Evolutionary conservation across 2,888 invertebrate species (phyloP), one percentile per base, ranked within the genome.

Genomic region (Ditylenchus weischeri): DNA sequence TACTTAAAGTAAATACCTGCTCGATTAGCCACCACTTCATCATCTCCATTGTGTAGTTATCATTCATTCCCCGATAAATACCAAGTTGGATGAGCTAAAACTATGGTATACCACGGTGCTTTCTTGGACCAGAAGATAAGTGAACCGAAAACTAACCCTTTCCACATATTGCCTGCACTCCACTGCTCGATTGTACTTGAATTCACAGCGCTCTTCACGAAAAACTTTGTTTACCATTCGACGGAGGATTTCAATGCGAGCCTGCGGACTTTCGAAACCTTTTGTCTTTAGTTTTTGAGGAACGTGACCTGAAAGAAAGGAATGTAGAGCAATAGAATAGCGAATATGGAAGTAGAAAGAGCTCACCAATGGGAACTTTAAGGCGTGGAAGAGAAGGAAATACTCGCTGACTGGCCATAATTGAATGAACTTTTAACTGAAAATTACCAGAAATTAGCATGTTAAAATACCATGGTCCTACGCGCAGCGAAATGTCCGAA

Each of bases 21-120:
- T 81, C 81, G 35, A 76, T 72, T 48, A 81, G 71, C 81, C 81
- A 81, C 81, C 81, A 81, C 35, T 78, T 72, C 69, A 77, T 73
- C 81, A 82, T 82, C 64, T 81, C 78, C 15, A 68, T 68, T 8
- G 81, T 82, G 68, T 81, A 79, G 23, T 76, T 77, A 64, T 82
- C 80, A 19, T 74, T 65, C 13, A 69, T 66, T 11, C 79, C 81
- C 15, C 79, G 67, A 62, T 76, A 72, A 36, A 81, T 71, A 19
- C 75, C 80, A 61, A 81, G 65, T 78, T 81, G 81, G 49, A 81
- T 75, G 49, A 81, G 66, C 81, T 81, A 69, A 57, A 78, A 29
- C 5, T 29, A 29, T 29, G 43, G 15, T 19, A 35, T 58, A 48
- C 15, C 18, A 48, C 47, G 3, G 13, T 15, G 8, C 1, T 43